Evolutionary conservation across 2,113 vertebrate species (phyloP), one percentile per base, ranked within the genome.

Genomic region (Polypterus senegalus): DNA sequence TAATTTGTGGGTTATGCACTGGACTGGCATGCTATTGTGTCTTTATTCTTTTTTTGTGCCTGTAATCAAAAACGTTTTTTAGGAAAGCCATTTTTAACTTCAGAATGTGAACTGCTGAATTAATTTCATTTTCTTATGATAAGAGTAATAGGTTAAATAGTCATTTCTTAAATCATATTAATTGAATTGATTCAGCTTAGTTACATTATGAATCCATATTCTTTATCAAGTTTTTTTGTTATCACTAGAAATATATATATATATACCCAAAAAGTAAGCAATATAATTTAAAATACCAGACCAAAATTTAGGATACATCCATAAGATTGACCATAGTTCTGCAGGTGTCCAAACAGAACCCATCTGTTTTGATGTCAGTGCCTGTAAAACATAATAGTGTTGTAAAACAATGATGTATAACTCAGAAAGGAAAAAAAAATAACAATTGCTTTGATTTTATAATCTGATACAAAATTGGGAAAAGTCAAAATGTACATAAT

Each of bases 241-340:
- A 7, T 47, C 0, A 0, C 51, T 62, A 52, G 27, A 47, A 46
- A 27, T n/a, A 4, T 8, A 9, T 3, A 4, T 8, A 9, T 3
- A 1, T 54, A n/a, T 55, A 43, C 48, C 27, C 46, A 64, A 57
- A 46, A n/a, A 9, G 9, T 51, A 47, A 48, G 58, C 49, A 57
- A 58, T 58, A 58, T 46, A 4, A 1, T 4, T 27, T n/a, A 54
- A 64, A 62, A 62, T 44, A 61, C 54, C 0, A 47, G 54, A 71
- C 59, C 46, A 1, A 46, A 4, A 69, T 9, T 64, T 81, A 94
- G 87, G 93, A 97, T 95, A 94, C 91, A 10, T 94, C 92, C 86
- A 94, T 78, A 66, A 96, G 85, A 79, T 89, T 87, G 68, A 94
- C 79, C 88, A 94, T 90, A 57, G 87, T 70, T 47, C 88, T 84